Percentiles rank a stretch among this genome's conserved stretches.
Evolutionary conservation across 2,888 invertebrate genomes (phyloP).

Genomic region (Xiphydria camelus): DNA sequence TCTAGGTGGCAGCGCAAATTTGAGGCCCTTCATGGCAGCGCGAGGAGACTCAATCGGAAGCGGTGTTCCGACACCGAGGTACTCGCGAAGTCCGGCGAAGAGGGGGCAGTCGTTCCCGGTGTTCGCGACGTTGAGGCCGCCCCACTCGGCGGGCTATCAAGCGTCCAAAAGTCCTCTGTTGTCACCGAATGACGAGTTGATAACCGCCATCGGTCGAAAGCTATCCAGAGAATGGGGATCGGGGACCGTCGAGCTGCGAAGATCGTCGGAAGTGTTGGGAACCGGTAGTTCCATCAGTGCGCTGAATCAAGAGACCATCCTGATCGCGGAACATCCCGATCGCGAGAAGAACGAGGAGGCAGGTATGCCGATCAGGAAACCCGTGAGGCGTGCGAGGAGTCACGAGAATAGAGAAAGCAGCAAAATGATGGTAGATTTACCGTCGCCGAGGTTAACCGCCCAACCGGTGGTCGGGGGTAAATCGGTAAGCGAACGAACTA

Average conservation of each 20-base stretch:
- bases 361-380: constrained; percentile 39
- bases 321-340: constrained; percentile 29
- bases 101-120: constrained; percentile 55
- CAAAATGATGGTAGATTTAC: constrained; percentile 38
- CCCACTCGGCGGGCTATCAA: constrained; percentile 31
- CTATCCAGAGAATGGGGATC: constrained; percentile 55
- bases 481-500: constrained; percentile 51
- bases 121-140: constrained; percentile 49
- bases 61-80: constrained; percentile 41
- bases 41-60: constrained; percentile 42
- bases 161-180: constrained; percentile 46
- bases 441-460: constrained; percentile 45
- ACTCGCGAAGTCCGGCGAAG: constrained; percentile 51
- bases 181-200: constrained; percentile 51
- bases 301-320: constrained; percentile 37
- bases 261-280: constrained; percentile 48
- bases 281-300: constrained; percentile 36
- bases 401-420: constrained; percentile 50
- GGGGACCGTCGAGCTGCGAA: constrained; percentile 46
- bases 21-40: constrained; percentile 40
- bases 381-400: constrained; percentile 51
- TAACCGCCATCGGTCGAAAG: constrained; percentile 50
- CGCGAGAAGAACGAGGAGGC: constrained; percentile 30
- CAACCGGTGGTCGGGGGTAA: constrained; percentile 53
- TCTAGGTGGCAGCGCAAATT: constrained; percentile 50